Percentiles rank a stretch among this genome's conserved stretches.
These are phyloP conservation scores for Eumeta japonica DNA, from an alignment of 1,140 invertebrate genomes.

Conservation along the genomic window DNA sequence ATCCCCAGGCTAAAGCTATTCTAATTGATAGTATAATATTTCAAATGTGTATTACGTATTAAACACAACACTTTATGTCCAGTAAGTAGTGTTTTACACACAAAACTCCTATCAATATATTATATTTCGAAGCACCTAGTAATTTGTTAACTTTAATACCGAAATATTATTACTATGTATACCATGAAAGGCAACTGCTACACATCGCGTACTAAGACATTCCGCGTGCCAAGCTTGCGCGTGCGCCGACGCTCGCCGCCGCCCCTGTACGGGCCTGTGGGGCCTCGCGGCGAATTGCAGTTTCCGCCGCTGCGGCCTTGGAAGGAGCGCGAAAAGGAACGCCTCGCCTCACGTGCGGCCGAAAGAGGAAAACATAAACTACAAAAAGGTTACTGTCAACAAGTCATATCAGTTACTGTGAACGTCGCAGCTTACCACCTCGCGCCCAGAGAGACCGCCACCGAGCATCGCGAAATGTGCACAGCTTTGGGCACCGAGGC, in stretches of 20 bases:
- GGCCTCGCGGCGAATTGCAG: constrained; percentile 34
- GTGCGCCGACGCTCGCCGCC: constrained; percentile 24
- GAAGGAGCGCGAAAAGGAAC: constrained; percentile 32
- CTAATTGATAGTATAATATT: no score
- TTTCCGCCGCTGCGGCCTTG: constrained; percentile 37
- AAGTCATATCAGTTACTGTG: not conserved
- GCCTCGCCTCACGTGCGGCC: constrained; percentile 17
- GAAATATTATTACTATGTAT: no score
- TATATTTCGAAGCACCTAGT: no score
- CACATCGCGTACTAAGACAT: constrained; percentile 25
- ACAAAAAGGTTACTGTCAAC: constrained; percentile 26
- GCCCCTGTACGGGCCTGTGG: constrained; percentile 31
- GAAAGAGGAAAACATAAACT: constrained; percentile 31
- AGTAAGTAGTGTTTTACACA: no score
- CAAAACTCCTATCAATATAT: no score
- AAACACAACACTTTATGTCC: no score
- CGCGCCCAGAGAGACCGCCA: no score
- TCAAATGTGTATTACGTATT: no score
- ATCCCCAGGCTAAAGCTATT: no score
- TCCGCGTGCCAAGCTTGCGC: constrained; percentile 35
- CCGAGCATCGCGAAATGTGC: no score
- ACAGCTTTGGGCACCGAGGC: no score
- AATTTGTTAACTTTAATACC: no score
- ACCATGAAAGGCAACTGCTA: constrained; percentile 45
- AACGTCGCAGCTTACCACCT: not conserved